Evolutionary conservation across 2,113 vertebrate genomes (phyloP), one percentile per base, ranked within the genome.

Genomic region (Brachypodius melanocephalos): DNA sequence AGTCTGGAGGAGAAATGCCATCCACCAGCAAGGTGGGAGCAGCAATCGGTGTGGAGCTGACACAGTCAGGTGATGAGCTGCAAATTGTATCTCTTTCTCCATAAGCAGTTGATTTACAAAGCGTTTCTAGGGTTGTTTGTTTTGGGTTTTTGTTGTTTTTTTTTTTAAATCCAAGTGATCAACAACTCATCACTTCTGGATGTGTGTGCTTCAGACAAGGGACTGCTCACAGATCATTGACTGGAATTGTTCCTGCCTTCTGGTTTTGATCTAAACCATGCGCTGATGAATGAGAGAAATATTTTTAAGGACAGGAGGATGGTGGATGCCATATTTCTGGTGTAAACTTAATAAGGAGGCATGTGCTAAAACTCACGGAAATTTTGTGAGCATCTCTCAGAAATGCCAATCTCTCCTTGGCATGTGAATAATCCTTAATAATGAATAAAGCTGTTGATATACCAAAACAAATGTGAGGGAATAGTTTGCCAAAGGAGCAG

Each of bases 241-340:
- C 55, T 88, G 82, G 75, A 80, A 77, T 92, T 88, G 83, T 93
- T 95, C 75, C 82, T 86, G 51, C 90, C 83, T 92, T 95, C 94
- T 94, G 90, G 43, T 95, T 96, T 95, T 93, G 92, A 95, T 94
- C 72, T 93, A 80, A 97, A 90, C 88, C 95, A 80, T 93, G 85
- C 45, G 18, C 83, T 90, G 83, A 71, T 94, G 63, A 94, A 59
- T 43, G 65, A 93, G 67, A 82, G 52, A 91, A 93, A 92, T 94
- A 69, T 92, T 96, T 95, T 91, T 93, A 80, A 86, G 88, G 94
- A 94, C 94, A 94, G 84, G 96, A 95, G 92, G 90, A 90, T 83
- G 67, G 94, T 97, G 63, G 59, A 7, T 96, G 94, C 59, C 75
- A 48, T 92, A 93, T 95, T 95, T 95, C 79, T 88, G 88, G 46